Percentiles rank a stretch among this genome's conserved stretches.
These are phyloP conservation scores for Pampusana beccarii DNA, from an alignment of 2,113 vertebrate species.

Conservation along the genomic window DNA sequence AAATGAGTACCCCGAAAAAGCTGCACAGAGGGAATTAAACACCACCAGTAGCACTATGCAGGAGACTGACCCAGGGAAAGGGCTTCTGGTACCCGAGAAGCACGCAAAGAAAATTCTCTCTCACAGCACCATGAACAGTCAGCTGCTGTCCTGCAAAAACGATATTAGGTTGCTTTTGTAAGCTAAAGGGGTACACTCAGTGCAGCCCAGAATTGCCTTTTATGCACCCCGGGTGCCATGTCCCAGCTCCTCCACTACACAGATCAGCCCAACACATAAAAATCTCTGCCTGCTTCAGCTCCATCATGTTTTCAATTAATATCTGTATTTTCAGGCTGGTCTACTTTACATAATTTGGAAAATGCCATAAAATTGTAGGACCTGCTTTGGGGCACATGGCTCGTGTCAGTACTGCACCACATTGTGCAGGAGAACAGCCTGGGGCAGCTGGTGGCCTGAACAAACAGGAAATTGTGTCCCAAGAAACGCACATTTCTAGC, in stretches of 20 bases:
- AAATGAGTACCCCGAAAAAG: neutral
- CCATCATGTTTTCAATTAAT: conserved; percentile 3
- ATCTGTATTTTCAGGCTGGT: neutral
- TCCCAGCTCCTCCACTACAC: neutral
- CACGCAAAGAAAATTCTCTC: neutral
- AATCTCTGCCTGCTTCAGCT: neutral
- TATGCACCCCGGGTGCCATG: neutral
- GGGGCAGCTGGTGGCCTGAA: too few species aligned
- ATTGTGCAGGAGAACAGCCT: neutral
- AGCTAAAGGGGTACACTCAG: neutral
- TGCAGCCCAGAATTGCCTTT: neutral
- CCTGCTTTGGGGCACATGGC: accelerated
- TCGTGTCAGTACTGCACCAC: neutral
- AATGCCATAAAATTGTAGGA: neutral
- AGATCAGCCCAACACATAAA: neutral
- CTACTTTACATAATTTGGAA: neutral
- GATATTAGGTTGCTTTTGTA: neutral
- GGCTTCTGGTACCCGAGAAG: neutral
- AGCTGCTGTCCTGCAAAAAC: neutral
- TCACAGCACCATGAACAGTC: neutral
- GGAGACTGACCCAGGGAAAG: neutral
- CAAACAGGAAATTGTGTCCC: neutral
- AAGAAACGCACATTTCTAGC: neutral
- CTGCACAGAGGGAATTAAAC: neutral
- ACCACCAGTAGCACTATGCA: neutral